phyloP scores from a whole-genome alignment of 2,888 invertebrate species.

The Drosophila quinaria region DNA sequence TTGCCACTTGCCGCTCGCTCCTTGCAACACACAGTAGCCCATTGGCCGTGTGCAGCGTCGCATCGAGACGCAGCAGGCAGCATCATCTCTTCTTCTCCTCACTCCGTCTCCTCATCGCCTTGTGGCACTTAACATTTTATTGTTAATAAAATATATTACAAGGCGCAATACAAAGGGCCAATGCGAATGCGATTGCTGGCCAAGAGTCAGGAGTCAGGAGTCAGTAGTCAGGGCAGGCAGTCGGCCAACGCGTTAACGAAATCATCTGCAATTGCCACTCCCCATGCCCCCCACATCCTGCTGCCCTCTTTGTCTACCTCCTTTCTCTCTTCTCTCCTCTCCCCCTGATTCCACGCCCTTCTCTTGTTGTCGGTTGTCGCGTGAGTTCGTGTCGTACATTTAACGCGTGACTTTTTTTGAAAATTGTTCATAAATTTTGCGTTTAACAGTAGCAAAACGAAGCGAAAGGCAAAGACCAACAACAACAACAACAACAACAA shows the following conservation, averaged over 20 bases:
- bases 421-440: slow-evolving; percentile 82
- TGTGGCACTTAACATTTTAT: slow-evolving; percentile 82
- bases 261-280: slow-evolving; percentile 68
- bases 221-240: slow-evolving; percentile 16
- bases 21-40: slow-evolving; percentile 56
- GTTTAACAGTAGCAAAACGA: slow-evolving; percentile 76
- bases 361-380: slow-evolving; percentile 60
- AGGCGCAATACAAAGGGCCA: slow-evolving; percentile 76
- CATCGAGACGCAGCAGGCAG: slow-evolving; percentile 35
- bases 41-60: slow-evolving; percentile 22
- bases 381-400: slow-evolving; percentile 80
- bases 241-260: slow-evolving; percentile 75
- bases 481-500: slow-evolving; percentile 5
- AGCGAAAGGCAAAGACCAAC: slow-evolving; percentile 20
- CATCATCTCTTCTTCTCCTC: slow-evolving; percentile 10
- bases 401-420: slow-evolving; percentile 78
- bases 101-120: slow-evolving; percentile 36
- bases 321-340: neutral
- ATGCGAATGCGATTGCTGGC: slow-evolving; percentile 41
- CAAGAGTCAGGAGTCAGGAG: slow-evolving; percentile 31
- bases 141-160: slow-evolving; percentile 82
- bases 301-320: neutral
- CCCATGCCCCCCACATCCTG: slow-evolving; percentile 14
- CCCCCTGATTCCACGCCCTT: slow-evolving; percentile 1
- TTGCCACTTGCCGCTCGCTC: slow-evolving; percentile 9